These are phyloP conservation scores for Cyrtorhinus lividipennis DNA, from an alignment of 1,140 invertebrate species.

Conservation along the genomic window DNA sequence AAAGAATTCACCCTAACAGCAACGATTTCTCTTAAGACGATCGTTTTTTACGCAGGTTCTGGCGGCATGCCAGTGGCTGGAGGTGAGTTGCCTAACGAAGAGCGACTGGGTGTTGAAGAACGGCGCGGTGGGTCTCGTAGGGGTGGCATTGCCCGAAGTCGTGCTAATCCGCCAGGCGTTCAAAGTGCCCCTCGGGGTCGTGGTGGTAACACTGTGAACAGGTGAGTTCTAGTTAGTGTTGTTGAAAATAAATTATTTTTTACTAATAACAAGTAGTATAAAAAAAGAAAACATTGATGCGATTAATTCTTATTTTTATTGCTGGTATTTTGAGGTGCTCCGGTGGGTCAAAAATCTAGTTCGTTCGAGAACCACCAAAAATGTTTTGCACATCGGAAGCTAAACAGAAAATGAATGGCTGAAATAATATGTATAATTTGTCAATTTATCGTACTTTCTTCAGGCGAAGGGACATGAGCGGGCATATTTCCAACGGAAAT, in stretches of 20 bases:
- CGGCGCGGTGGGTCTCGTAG: slow-evolving; percentile 1
- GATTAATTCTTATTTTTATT: not conserved
- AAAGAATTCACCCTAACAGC: too few species aligned
- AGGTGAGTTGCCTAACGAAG: slow-evolving; percentile 19
- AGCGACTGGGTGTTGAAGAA: slow-evolving; percentile 9
- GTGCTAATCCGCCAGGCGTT: slow-evolving; percentile 23
- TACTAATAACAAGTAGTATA: too few species aligned
- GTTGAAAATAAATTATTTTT: not conserved
- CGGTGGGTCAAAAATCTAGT: too few species aligned
- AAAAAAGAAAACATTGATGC: not conserved
- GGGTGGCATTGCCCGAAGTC: slow-evolving; percentile 20
- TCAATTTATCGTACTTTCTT: not conserved
- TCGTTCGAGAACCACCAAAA: too few species aligned
- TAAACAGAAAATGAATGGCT: too few species aligned
- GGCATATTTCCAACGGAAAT: not conserved
- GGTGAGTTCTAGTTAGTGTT: slow-evolving; percentile 13
- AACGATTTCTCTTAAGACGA: too few species aligned
- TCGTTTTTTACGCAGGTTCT: too few species aligned
- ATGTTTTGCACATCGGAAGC: too few species aligned
- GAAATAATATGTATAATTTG: too few species aligned
- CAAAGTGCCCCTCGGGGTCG: slow-evolving; percentile 24
- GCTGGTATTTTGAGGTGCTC: too few species aligned
- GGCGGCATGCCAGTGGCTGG: slow-evolving; percentile 11
- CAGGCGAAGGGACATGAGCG: slow-evolving; percentile 5
- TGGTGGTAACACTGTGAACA: slow-evolving; percentile 21